A percentile compares a stretch with the other conserved stretches of the same genome.
phyloP scores from a whole-genome alignment of 1,140 invertebrate species.

The Colletes latitarsis region DNA sequence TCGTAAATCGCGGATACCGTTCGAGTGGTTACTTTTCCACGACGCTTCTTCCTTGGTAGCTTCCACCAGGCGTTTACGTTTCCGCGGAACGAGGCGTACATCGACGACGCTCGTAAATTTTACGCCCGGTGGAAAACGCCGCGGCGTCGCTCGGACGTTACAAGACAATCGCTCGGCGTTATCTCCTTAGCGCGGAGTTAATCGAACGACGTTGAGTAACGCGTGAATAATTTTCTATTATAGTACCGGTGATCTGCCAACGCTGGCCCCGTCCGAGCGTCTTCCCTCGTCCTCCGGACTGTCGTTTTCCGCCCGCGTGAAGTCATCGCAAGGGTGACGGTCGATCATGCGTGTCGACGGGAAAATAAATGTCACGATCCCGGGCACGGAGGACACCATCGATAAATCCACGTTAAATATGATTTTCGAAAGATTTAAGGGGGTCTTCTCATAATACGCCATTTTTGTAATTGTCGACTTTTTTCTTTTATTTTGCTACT shows the following conservation, averaged over 20 bases:
- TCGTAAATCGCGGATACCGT: conserved; percentile 37
- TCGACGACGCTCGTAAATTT: conserved; percentile 46
- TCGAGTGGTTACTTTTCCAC: conserved; percentile 34
- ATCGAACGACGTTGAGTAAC: conserved; percentile 56
- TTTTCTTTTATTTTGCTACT: too few species aligned
- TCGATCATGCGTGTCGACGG: conserved; percentile 47
- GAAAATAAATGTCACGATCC: conserved; percentile 37
- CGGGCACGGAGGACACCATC: not conserved
- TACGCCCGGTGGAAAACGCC: not conserved
- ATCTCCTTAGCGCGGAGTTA: conserved; percentile 30
- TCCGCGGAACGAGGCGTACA: conserved; percentile 3
- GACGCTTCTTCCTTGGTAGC: not conserved
- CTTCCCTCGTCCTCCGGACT: conserved; percentile 28
- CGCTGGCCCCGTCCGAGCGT: conserved; percentile 10
- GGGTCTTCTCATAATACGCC: too few species aligned
- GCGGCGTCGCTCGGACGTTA: conserved; percentile 27
- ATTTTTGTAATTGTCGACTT: too few species aligned
- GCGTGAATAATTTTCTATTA: conserved; percentile 61
- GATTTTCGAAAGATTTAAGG: not conserved
- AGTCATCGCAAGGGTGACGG: conserved; percentile 42
- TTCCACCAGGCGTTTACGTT: not conserved
- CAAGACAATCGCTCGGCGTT: conserved; percentile 48
- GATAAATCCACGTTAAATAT: not conserved
- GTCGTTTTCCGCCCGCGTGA: conserved; percentile 28
- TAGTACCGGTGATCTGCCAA: conserved; percentile 10